Percentiles rank a stretch among this genome's conserved stretches.
These are phyloP conservation scores for Anthopleura sola DNA, from an alignment of 64 coral and sea anemone genomes.

Conservation along the genomic window DNA sequence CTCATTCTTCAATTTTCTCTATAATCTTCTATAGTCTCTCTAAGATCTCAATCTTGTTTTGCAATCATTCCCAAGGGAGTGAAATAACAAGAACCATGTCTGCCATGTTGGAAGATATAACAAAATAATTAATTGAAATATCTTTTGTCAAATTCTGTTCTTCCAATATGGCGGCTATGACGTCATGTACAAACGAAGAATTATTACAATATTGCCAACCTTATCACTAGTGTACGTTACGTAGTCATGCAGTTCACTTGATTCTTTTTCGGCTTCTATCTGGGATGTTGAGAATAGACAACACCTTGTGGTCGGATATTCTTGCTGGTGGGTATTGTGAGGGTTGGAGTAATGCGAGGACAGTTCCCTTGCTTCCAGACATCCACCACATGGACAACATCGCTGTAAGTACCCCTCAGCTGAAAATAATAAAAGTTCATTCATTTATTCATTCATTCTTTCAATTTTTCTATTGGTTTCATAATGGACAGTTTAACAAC, in stretches of 20 bases:
- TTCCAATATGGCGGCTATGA: too few species aligned
- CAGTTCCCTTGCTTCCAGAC: background rate
- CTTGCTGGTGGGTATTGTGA: background rate
- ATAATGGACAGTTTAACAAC: too few species aligned
- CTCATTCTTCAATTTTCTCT: background rate
- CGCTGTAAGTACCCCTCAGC: background rate
- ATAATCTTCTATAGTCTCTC: too few species aligned
- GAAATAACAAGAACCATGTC: too few species aligned
- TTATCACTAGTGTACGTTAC: background rate
- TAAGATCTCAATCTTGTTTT: too few species aligned
- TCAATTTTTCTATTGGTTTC: too few species aligned
- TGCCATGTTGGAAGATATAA: too few species aligned
- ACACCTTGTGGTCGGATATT: background rate
- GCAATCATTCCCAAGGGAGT: too few species aligned
- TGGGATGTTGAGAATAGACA: background rate
- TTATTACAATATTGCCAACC: background rate
- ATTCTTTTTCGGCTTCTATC: background rate
- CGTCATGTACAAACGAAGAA: too few species aligned
- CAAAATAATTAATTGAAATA: too few species aligned
- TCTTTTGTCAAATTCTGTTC: too few species aligned
- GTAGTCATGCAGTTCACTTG: background rate
- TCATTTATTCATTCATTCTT: too few species aligned
- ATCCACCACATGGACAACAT: slow-evolving; percentile 3
- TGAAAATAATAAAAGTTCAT: background rate
- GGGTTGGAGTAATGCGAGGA: background rate